These are phyloP conservation scores for Chromoteleia sp. DNA, from an alignment of 2,888 invertebrate genomes.

Conservation along the genomic window DNA sequence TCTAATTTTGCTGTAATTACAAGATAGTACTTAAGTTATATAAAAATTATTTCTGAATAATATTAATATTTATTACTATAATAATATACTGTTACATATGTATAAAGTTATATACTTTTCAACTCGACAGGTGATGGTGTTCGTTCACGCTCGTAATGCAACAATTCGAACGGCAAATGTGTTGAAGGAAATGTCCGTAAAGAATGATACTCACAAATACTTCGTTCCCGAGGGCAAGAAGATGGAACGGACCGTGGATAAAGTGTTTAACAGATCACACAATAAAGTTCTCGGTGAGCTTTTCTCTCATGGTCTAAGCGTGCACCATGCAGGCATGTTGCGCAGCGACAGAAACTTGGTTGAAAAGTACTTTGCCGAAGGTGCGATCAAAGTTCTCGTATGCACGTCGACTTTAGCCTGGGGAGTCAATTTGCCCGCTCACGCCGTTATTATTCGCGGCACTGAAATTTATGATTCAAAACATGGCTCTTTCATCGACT, in stretches of 20 bases:
- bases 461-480: conserved; percentile 99
- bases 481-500: conserved; percentile 96
- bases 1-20: too few relatives aligned
- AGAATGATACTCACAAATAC: conserved; percentile 89
- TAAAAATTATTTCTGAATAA: too few relatives aligned
- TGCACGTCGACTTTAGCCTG: conserved; percentile 99
- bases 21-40: too few relatives aligned
- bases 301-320: conserved; percentile 94
- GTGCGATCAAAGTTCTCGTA: conserved; percentile 94
- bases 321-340: conserved; percentile 98
- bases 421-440: conserved; percentile 99
- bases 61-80: too few relatives aligned
- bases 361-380: conserved; percentile 95
- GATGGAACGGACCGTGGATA: conserved; percentile 89
- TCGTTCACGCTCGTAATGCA: conserved; percentile 98
- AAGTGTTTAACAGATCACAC: conserved; percentile 88
- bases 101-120: too few relatives aligned
- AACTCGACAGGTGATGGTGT: conserved; percentile 93
- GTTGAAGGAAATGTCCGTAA: conserved; percentile 92
- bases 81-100: too few relatives aligned
- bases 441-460: conserved; percentile 97
- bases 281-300: conserved; percentile 94
- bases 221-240: conserved; percentile 88
- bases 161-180: conserved; percentile 95
- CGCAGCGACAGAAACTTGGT: conserved; percentile 89